phyloP scores from a whole-genome alignment of 2,888 invertebrate genomes.

The Xylota sylvarum region DNA sequence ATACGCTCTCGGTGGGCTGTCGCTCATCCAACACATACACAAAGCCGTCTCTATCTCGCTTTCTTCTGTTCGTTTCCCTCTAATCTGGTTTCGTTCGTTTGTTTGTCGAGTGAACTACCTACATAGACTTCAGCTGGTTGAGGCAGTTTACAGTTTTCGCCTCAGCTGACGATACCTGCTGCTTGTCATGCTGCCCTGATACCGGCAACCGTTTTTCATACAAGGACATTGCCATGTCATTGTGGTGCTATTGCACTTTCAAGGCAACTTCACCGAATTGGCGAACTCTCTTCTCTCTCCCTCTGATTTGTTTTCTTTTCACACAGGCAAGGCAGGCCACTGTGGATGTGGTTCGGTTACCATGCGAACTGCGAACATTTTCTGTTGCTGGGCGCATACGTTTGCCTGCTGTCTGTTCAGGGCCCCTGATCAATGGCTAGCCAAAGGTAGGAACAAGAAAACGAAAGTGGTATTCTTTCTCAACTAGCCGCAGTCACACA shows the following conservation, averaged over 20 bases:
- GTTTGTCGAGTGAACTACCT: neutral
- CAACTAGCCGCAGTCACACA: constrained; percentile 52
- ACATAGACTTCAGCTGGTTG: neutral
- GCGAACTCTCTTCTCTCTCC: constrained; percentile 1
- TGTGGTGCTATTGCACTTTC: constrained; percentile 52
- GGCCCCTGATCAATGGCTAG: constrained; percentile 84
- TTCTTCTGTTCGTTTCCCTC: neutral
- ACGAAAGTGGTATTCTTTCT: constrained; percentile 83
- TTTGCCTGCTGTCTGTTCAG: constrained; percentile 78
- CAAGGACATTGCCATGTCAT: constrained; percentile 84
- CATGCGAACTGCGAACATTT: constrained; percentile 63
- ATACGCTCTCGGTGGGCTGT: constrained; percentile 33
- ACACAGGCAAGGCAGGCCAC: no score
- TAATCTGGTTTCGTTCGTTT: neutral
- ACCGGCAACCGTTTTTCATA: constrained; percentile 84
- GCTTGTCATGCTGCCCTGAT: constrained; percentile 81
- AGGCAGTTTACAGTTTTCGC: neutral
- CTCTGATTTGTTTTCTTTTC: constrained; percentile 16
- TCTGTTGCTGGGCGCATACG: constrained; percentile 3
- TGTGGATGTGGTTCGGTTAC: constrained; percentile 36
- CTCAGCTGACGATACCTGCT: constrained; percentile 43
- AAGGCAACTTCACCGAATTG: constrained; percentile 4
- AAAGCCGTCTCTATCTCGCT: constrained; percentile 11
- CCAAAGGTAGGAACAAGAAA: constrained; percentile 85
- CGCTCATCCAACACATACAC: constrained; percentile 26